Percentiles rank a stretch among this genome's conserved stretches.
Evolutionary conservation across 2,113 vertebrate genomes (phyloP).

Genomic region (Gymnorhina tibicen): DNA sequence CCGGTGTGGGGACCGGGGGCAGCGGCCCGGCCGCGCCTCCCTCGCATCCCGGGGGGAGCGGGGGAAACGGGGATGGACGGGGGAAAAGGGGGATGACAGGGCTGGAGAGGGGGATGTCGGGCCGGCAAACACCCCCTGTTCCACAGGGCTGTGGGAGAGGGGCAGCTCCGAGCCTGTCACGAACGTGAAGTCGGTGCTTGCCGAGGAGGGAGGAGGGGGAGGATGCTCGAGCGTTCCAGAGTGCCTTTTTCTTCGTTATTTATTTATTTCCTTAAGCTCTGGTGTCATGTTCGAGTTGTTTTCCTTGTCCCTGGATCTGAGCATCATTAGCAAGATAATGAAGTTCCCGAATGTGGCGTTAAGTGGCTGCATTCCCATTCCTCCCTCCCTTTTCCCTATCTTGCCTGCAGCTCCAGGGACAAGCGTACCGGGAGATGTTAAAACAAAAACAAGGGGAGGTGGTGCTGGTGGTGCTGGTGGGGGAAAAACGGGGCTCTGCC

Average conservation of each 20-base stretch:
- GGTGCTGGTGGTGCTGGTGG: accelerated
- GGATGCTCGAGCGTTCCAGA: neutral
- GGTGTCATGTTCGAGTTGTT: neutral
- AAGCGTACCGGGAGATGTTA: neutral
- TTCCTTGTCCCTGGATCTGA: neutral
- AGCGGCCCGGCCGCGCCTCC: neutral
- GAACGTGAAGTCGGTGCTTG: neutral
- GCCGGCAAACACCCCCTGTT: neutral
- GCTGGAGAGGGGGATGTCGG: neutral
- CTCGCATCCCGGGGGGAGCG: neutral
- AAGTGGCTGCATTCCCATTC: neutral
- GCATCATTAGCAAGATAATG: conserved; percentile 16
- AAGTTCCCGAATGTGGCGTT: conserved; percentile 9
- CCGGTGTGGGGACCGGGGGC: neutral
- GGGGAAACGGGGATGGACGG: neutral
- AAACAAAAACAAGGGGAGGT: neutral
- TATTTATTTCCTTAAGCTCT: neutral
- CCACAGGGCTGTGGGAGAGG: neutral
- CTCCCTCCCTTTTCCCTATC: neutral
- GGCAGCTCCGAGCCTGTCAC: neutral
- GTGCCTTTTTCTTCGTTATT: neutral
- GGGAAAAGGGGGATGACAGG: accelerated
- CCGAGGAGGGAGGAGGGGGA: neutral
- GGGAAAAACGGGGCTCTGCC: neutral
- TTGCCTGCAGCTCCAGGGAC: neutral